Evolutionary conservation across 1,140 invertebrate genomes (phyloP), one percentile per base, ranked within the genome.

Genomic region (Drepana arcuata): DNA sequence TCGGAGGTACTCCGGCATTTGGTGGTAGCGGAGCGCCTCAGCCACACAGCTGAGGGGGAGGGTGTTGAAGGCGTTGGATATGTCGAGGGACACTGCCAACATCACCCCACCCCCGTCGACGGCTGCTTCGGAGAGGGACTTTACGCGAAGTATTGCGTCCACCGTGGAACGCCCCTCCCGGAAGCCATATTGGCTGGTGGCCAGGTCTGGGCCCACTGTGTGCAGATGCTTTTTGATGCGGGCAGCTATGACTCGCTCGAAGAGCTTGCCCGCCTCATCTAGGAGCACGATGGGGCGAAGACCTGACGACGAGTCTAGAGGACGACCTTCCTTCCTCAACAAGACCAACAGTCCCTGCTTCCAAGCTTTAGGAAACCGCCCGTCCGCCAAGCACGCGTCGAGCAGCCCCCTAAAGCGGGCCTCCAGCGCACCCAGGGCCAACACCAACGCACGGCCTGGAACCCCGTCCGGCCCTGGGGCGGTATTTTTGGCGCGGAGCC

Each of bases 201-300:
- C 1, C 2, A 49, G 13, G 10, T 42, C 15, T 0, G 24, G 30
- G 0, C 31, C 23, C 3, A 26, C 29, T 11, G 9, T 11, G 2
- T 16, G n/a, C n/a, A 47, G 28, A 14, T 47, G 45, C 7, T 18
- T 7, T 15, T 18, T 28, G 6, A 44, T 13, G 23, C 23, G 44
- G 23, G n/a, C 16, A 10, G 33, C 26, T 7, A 47, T 14, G 1
- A 47, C 9, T 7, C 42, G 18, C 27, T 48, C 44, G 15, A 48
- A 41, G 16, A 48, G 29, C 26, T 48, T 48, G 9, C 23, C 34
- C 15, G 10, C 38, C 26, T 41, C 44, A 29, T 41, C 33, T 4
- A 47, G 14, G 16, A 45, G 24, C 24, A 41, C 44, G n/a, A 48
- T 6, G 10, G 66, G 65, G 9, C 72, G 34, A 33, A 61, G 72